These are phyloP conservation scores for Squalus acanthias DNA, from an alignment of 2,797 vertebrate genomes.

Conservation along the genomic window DNA sequence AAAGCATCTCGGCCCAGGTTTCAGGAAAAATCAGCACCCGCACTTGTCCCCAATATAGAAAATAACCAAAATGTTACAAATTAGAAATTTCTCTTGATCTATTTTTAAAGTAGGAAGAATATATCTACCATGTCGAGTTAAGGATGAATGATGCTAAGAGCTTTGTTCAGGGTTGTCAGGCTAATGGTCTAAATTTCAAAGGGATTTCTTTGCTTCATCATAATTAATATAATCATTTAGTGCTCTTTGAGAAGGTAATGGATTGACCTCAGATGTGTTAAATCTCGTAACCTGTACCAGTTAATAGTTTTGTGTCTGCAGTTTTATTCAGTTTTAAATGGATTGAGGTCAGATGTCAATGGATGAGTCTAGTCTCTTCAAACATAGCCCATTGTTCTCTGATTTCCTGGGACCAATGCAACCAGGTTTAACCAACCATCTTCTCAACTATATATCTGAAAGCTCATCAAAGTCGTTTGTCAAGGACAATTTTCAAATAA, in stretches of 20 bases:
- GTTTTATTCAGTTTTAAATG: not conserved
- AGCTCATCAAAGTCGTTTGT: not conserved
- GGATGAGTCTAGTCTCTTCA: not conserved
- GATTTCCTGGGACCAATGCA: not conserved
- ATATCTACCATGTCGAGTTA: not conserved
- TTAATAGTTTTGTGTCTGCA: not conserved
- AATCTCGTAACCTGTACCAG: not conserved
- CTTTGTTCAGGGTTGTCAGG: not conserved
- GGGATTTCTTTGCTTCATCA: not conserved
- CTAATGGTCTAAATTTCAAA: not conserved
- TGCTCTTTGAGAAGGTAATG: not conserved
- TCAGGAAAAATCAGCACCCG: not conserved
- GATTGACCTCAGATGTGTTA: not conserved
- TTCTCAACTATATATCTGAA: not conserved
- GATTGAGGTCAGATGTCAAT: not conserved
- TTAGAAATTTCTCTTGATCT: not conserved
- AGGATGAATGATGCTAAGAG: not conserved
- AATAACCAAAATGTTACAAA: not conserved
- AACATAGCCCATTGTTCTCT: not conserved
- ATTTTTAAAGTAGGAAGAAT: not conserved
- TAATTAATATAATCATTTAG: not conserved
- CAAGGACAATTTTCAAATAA: constrained; percentile 3
- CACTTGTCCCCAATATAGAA: not conserved
- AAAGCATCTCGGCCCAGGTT: not conserved
- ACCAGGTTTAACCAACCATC: not conserved